Conservation (phyloP, 2,797 vertebrate genomes). For the Microhierax caerulescens region DNA sequence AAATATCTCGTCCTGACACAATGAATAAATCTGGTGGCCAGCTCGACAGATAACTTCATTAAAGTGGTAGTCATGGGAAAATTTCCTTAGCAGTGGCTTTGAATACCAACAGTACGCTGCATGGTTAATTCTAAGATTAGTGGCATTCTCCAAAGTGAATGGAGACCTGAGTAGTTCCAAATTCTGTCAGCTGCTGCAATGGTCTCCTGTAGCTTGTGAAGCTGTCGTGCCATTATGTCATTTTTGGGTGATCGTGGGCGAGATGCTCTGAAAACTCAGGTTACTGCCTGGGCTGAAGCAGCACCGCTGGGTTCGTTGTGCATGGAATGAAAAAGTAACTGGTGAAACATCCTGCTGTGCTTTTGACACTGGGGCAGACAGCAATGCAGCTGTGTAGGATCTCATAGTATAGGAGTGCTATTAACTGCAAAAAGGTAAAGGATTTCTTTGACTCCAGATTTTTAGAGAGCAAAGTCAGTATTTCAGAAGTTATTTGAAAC, state of each 20-base stretch:
- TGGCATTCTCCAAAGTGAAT: neutral
- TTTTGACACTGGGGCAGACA: neutral
- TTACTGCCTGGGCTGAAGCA: neutral
- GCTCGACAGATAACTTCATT: neutral
- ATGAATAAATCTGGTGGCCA: neutral
- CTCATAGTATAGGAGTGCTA: accelerated
- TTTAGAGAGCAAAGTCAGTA: neutral
- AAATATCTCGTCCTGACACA: neutral
- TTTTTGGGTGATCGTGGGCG: accelerated
- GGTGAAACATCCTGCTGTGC: neutral
- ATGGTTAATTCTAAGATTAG: no score
- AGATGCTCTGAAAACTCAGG: neutral
- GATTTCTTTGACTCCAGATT: neutral
- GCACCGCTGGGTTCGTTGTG: neutral
- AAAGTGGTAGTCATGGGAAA: neutral
- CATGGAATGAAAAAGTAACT: neutral
- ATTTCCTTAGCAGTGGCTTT: neutral
- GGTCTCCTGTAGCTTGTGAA: neutral
- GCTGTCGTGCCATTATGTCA: neutral
- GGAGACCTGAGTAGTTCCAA: neutral
- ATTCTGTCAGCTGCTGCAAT: neutral
- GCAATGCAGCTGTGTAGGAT: neutral
- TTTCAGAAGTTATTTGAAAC: neutral
- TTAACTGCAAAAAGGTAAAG: neutral
- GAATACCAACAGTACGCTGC: neutral